phyloP scores from a whole-genome alignment of 2,888 invertebrate genomes.

The Lasioglossum vierecki region DNA sequence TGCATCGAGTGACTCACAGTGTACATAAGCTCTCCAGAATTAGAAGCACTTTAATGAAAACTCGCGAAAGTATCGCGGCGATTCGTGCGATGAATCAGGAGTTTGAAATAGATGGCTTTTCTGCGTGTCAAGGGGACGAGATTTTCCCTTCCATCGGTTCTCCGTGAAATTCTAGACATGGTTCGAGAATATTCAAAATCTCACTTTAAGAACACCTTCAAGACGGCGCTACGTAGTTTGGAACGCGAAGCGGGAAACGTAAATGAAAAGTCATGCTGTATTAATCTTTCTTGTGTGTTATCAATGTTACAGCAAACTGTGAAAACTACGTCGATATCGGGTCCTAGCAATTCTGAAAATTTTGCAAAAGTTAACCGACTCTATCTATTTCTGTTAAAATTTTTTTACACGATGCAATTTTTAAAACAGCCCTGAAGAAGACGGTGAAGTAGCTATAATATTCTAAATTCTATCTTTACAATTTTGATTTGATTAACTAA shows the following conservation, averaged over 20 bases:
- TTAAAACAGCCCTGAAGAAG: not conserved
- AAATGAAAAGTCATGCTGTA: not conserved
- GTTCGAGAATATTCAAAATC: not conserved
- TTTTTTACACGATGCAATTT: not conserved
- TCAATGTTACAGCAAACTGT: not conserved
- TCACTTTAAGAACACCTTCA: not conserved
- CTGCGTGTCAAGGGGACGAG: constrained; percentile 23
- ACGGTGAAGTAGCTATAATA: not conserved
- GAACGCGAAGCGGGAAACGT: not conserved
- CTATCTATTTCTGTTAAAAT: not conserved
- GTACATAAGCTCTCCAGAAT: constrained; percentile 63
- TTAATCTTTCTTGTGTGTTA: not conserved
- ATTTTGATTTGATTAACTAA: not conserved
- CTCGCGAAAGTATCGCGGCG: constrained; percentile 55
- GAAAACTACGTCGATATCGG: not conserved
- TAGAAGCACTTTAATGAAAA: constrained; percentile 65
- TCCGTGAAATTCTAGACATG: not conserved
- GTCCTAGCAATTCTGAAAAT: not conserved
- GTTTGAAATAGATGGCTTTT: constrained; percentile 61
- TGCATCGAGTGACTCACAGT: constrained; percentile 55
- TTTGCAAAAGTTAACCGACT: not conserved
- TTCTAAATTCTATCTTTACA: not conserved
- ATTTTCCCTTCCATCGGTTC: not conserved
- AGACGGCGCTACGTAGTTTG: not conserved
- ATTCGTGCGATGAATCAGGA: constrained; percentile 62